Evolutionary conservation across 2,113 vertebrate genomes (phyloP).

Genomic region (Psammodynastes pulverulentus): DNA sequence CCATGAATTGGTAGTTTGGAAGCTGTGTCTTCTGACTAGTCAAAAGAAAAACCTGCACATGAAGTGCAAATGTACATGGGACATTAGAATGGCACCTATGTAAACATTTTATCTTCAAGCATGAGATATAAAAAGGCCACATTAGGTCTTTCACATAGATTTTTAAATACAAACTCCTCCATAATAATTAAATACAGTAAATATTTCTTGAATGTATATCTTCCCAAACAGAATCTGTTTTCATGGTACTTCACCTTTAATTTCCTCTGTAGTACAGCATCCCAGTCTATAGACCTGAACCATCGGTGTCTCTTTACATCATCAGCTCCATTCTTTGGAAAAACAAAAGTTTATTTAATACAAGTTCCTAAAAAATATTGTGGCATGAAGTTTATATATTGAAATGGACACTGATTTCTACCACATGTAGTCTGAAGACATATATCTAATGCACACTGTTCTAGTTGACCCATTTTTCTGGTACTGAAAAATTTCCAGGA

Average conservation of each 20-base stretch:
- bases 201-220: not conserved
- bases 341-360: constrained; percentile 1
- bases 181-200: not conserved
- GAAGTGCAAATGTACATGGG: not conserved
- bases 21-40: not conserved
- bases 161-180: not conserved
- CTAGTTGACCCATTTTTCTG: not conserved
- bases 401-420: not conserved
- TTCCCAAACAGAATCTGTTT: not conserved
- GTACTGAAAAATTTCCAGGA: not conserved
- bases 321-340: constrained; percentile 86
- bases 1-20: not conserved
- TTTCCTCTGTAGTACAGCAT: constrained; percentile 81
- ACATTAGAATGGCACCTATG: not conserved
- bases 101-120: not conserved
- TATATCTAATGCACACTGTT: not conserved
- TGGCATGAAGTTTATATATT: not conserved
- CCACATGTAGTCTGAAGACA: not conserved
- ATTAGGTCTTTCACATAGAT: not conserved
- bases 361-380: not conserved
- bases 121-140: not conserved
- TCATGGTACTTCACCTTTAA: constrained; percentile 76
- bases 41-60: not conserved
- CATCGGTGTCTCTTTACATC: constrained; percentile 92
- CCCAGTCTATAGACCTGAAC: constrained; percentile 93